Evolutionary conservation across 1,140 invertebrate genomes (phyloP).

Genomic region (Paraescarpia echinospica): DNA sequence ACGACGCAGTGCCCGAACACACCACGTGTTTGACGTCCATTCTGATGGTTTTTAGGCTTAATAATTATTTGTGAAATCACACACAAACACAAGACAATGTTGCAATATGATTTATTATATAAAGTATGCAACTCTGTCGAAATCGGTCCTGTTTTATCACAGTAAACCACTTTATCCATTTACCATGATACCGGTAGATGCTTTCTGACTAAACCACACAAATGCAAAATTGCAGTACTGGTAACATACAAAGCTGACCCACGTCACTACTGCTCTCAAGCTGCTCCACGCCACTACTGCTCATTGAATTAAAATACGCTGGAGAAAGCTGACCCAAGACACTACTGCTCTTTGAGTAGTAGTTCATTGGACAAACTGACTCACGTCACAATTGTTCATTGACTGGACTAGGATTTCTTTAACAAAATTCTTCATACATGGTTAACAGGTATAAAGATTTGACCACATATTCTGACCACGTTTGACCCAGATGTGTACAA

Average conservation of each 20-base stretch:
- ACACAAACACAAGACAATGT: not conserved
- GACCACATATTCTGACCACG: not conserved
- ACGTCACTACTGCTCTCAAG: not conserved
- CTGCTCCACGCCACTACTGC: not conserved
- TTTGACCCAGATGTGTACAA: not conserved
- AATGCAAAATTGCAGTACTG: not conserved
- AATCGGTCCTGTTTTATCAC: not conserved
- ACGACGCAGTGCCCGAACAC: not conserved
- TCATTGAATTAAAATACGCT: not conserved
- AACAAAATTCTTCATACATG: not conserved
- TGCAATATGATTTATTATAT: slow-evolving; percentile 2
- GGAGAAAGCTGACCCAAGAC: not conserved
- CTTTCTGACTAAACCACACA: not conserved
- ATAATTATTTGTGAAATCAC: not conserved
- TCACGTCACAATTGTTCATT: no score
- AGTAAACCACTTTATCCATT: not conserved
- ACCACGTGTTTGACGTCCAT: not conserved
- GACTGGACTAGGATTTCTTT: not conserved
- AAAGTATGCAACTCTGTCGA: not conserved
- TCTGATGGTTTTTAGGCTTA: not conserved
- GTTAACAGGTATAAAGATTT: no score
- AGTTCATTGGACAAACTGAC: no score
- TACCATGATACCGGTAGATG: no score
- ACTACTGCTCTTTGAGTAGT: not conserved
- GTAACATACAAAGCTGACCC: not conserved